These are phyloP conservation scores for Eupithecia subfuscata DNA, from an alignment of 2,888 invertebrate species.

Conservation along the genomic window DNA sequence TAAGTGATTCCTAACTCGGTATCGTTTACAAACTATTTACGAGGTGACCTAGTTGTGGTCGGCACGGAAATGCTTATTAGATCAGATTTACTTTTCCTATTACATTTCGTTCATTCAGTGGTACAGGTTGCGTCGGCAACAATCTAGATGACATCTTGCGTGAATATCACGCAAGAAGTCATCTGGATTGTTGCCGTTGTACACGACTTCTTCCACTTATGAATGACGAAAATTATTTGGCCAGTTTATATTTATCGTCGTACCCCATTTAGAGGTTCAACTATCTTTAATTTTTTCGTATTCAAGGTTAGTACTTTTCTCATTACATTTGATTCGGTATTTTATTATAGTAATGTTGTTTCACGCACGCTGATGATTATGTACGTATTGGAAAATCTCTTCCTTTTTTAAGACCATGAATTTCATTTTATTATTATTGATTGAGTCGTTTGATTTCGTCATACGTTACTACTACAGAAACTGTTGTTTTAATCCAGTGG, in stretches of 20 bases:
- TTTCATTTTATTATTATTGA: no score
- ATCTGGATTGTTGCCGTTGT: no score
- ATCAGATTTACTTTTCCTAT: background rate
- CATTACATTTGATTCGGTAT: background rate
- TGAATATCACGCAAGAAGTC: no score
- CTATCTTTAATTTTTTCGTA: background rate
- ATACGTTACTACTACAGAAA: background rate
- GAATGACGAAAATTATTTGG: background rate
- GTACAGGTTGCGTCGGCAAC: background rate
- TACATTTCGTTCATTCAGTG: background rate
- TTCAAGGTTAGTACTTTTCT: background rate
- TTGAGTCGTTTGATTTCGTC: no score
- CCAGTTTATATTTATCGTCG: background rate
- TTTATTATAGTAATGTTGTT: background rate
- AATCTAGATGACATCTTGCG: background rate
- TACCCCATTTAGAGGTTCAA: no score
- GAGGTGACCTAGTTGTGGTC: background rate
- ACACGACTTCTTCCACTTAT: background rate
- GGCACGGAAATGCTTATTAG: background rate
- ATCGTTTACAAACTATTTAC: background rate
- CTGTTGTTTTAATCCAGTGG: background rate
- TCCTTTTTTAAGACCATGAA: no score
- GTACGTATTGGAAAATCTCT: no score
- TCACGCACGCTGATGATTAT: no score
- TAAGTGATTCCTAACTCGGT: conserved; percentile 36